phyloP scores from a whole-genome alignment of 2,797 vertebrate species.

The Novumbra hubbsi region DNA sequence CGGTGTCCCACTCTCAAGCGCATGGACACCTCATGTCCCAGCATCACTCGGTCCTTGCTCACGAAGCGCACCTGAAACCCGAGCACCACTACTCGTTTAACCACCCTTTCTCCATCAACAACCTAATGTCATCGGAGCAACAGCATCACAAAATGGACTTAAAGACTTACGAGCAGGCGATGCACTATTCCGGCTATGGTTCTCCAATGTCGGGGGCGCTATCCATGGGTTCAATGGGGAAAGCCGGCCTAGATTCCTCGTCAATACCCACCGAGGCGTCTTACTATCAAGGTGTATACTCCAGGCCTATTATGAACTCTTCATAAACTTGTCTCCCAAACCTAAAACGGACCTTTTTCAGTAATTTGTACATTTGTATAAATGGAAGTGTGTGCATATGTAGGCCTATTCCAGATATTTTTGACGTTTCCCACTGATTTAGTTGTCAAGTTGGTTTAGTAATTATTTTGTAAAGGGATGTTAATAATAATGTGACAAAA shows the following conservation, averaged over 20 bases:
- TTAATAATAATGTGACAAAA: slow-evolving; percentile 73
- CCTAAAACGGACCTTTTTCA: slow-evolving; percentile 59
- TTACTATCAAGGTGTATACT: slow-evolving; percentile 97
- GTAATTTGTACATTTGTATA: slow-evolving; percentile 82
- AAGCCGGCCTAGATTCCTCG: slow-evolving; percentile 88
- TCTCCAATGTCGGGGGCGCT: slow-evolving; percentile 91
- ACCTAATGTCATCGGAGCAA: slow-evolving; percentile 97
- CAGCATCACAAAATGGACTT: slow-evolving; percentile 99
- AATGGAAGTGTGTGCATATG: slow-evolving; percentile 80
- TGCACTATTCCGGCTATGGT: slow-evolving; percentile 94
- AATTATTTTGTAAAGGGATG: slow-evolving; percentile 77
- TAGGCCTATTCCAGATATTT: slow-evolving; percentile 72
- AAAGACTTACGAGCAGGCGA: slow-evolving; percentile 98
- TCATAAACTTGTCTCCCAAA: slow-evolving; percentile 73
- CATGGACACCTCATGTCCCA: slow-evolving; percentile 85
- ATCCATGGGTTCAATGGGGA: slow-evolving; percentile 94
- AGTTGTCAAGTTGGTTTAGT: slow-evolving; percentile 81
- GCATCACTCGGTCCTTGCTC: slow-evolving; percentile 87
- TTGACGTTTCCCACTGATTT: slow-evolving; percentile 78
- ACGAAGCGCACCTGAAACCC: slow-evolving; percentile 93
- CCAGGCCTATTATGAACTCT: slow-evolving; percentile 97
- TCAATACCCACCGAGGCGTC: slow-evolving; percentile 86
- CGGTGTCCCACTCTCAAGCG: slow-evolving; percentile 82
- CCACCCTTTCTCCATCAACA: slow-evolving; percentile 98
- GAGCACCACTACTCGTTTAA: slow-evolving; percentile 99